Evolutionary conservation across 2,113 vertebrate genomes (phyloP), one percentile per base, ranked within the genome.

Genomic region (Noctilio leporinus): DNA sequence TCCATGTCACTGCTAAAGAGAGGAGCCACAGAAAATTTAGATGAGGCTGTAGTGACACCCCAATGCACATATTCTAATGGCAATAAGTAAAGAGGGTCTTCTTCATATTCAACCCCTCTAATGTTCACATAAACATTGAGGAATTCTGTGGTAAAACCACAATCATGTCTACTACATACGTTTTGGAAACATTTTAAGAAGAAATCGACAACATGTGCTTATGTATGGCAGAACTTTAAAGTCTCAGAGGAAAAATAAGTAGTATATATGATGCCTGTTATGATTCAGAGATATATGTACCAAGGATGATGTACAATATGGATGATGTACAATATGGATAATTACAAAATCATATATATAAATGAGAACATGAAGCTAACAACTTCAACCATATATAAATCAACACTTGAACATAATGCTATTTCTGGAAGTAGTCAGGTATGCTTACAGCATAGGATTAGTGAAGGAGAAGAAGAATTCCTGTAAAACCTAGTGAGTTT

Each of bases 171-270:
- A 55, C 62, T 83, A 87, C 20, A 92, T 4, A 84, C n/a, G n/a
- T n/a, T n/a, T 33, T 62, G 83, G 65, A 80, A 91, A 76, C 4
- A 67, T 85, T 94, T 91, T 92, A 30, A 65, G 40, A 91, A 88
- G 80, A 96, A 22, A 87, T 49, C 19, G 4, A 70, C 53, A 81
- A 84, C 15, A 82, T 0, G 6, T 87, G 49, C 26, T 93, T 65
- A 81, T 1, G 20, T 62, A 5, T 81, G 17, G 85, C 51, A 94
- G 4, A 33, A 38, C 47, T 75, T 75, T 80, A 81, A 86, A 28
- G 30, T 70, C 47, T 95, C 45, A 80, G 55, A 78, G 10, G 76
- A 20, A 75, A 94, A 86, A 69, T 1, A 83, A 96, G 35, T 76
- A 89, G 82, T 70, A 75, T 15, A 76, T 57, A 89, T 12, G 16